Conservation (phyloP, 2,888 invertebrate species). For the Pristionchus maxplancki region DNA sequence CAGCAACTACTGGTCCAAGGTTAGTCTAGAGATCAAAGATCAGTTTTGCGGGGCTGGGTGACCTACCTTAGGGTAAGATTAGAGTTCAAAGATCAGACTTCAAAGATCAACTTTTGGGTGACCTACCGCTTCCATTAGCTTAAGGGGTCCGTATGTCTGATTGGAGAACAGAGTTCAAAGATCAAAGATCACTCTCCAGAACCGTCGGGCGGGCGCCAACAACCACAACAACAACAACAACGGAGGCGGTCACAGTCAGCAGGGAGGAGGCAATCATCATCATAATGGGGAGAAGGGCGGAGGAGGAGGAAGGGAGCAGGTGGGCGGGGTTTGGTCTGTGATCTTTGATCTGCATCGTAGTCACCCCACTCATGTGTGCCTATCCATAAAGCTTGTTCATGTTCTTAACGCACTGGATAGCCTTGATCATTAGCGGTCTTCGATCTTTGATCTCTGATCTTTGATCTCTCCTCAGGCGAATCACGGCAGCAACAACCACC, state of each 20-base stretch:
- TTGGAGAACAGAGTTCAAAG: not conserved
- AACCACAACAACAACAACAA: not conserved
- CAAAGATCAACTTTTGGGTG: too few relatives aligned
- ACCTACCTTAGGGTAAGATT: not conserved
- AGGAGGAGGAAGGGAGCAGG: not conserved
- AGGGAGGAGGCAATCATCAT: not conserved
- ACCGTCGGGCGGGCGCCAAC: conserved; percentile 5
- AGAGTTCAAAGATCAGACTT: not conserved
- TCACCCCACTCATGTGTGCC: not conserved
- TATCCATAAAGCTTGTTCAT: too few relatives aligned
- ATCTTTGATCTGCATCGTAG: not conserved
- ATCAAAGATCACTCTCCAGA: not conserved
- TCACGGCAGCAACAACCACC: not conserved
- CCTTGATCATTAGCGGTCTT: not conserved
- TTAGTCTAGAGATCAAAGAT: not conserved
- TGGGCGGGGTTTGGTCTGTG: not conserved
- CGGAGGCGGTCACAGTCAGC: not conserved
- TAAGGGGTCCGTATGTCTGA: too few relatives aligned
- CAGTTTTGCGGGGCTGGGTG: not conserved
- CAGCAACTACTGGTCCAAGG: conserved; percentile 42
- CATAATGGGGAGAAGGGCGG: not conserved
- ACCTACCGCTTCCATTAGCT: too few relatives aligned
- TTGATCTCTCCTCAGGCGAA: conserved; percentile 6
- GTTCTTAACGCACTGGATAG: not conserved
- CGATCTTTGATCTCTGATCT: not conserved